Base-by-base conservation (phyloP, 1,140 invertebrate genomes). In the Dreissena rostriformis region DNA sequence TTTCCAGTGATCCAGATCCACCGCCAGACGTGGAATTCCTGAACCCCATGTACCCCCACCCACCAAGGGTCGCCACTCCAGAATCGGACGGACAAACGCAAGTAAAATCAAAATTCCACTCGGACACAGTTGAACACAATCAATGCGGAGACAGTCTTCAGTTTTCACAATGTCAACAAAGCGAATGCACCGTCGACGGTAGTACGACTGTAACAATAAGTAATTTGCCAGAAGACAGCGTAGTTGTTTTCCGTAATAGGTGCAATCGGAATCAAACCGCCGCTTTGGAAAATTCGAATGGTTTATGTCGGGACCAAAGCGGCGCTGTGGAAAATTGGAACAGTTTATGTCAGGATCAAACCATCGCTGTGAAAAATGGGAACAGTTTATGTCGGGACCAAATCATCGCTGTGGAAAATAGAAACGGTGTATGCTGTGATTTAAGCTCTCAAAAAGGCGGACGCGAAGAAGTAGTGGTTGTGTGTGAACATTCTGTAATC, bases 21-120 rank as follows among this genome's bases (percentile, higher is more conserved):
- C 26, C 29, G 19, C 80, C 71, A 29, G 72, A 82, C 55, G 65
- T 82, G 11, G 80, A 82, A 57, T 82, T 82, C 29, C 71, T 52
- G 19, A 82, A 82, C 39, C 80, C 71, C 4, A 57, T 82, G n/a
- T 82, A 82, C n/a, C 39, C 24, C 14, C 65, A 70, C 17, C n/a
- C 57, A 61, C 4, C 17, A 61, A 24, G 17, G 17, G 22, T 19
- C 22, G 22, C 57, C 17, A 61, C 57, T 24, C 57, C 57, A 24
- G 57, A 61, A n/a, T 61, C 57, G 17, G 57, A 61, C 57, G 17
- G 17, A n/a, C 17, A 61, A 61, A 19, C 22, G 17, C 17, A 61
- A 19, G 17, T 61, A 4, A 19, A n/a, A 24, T 4, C 57, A 19
- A 61, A 4, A 19, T 4, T 4, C 17, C 17, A 19, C 17, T 61